A percentile compares a stretch with the other conserved stretches of the same genome.
phyloP scores from a whole-genome alignment of 2,888 invertebrate genomes.

The Chelonus formosanus region DNA sequence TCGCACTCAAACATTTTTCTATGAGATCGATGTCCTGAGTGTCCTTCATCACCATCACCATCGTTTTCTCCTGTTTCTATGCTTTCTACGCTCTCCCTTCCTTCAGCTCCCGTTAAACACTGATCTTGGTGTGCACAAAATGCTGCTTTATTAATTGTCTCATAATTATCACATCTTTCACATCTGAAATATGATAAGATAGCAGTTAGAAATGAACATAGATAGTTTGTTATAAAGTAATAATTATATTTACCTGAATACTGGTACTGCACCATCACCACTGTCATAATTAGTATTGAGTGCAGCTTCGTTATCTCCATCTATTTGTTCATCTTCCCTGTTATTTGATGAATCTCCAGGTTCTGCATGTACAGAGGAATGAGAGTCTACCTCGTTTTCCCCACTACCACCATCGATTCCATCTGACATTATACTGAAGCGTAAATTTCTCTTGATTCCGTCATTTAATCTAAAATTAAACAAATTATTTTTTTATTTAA shows the following conservation, averaged over 20 bases:
- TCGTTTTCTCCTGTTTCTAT: slow-evolving; percentile 66
- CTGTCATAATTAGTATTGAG: slow-evolving; percentile 70
- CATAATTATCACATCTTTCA: slow-evolving; percentile 85
- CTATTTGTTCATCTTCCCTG: slow-evolving; percentile 64
- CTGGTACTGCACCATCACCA: slow-evolving; percentile 67
- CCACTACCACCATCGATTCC: slow-evolving; percentile 61
- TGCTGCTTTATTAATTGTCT: slow-evolving; percentile 78
- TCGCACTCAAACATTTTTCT: slow-evolving; percentile 94
- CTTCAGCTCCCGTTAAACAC: slow-evolving; percentile 66
- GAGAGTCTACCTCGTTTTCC: slow-evolving; percentile 64
- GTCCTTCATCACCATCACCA: slow-evolving; percentile 61
- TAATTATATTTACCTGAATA: slow-evolving; percentile 53
- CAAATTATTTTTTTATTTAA: neutral
- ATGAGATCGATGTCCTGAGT: slow-evolving; percentile 69
- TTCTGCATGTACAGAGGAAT: slow-evolving; percentile 59
- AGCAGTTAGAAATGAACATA: no score
- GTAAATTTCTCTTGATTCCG: slow-evolving; percentile 48
- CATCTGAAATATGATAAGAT: slow-evolving; percentile 66
- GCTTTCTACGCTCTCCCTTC: slow-evolving; percentile 59
- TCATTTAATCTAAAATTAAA: slow-evolving; percentile 48
- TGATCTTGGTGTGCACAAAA: slow-evolving; percentile 80
- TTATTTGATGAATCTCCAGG: slow-evolving; percentile 57
- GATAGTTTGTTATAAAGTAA: neutral
- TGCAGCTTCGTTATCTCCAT: slow-evolving; percentile 67
- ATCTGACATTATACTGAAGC: slow-evolving; percentile 61